phyloP scores from a whole-genome alignment of 2,113 vertebrate species.

The Silurus asotus region DNA sequence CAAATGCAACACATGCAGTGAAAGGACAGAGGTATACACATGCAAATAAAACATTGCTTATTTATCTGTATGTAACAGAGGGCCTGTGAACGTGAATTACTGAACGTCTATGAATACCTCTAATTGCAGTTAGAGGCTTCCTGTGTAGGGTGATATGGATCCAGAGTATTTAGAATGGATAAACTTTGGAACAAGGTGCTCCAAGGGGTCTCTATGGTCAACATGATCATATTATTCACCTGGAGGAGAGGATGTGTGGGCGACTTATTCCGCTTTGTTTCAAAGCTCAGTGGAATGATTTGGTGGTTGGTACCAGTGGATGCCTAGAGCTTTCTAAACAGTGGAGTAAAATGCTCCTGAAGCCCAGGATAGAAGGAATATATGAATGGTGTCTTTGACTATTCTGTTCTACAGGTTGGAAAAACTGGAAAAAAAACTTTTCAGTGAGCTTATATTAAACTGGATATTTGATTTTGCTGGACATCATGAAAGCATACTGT shows the following conservation, averaged over 20 bases:
- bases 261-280: constrained; percentile 18
- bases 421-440: constrained; percentile 16
- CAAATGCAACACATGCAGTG: constrained; percentile 95
- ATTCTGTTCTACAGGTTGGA: constrained; percentile 49
- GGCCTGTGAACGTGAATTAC: constrained; percentile 16
- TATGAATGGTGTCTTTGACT: constrained; percentile 27
- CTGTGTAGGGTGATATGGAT: not conserved
- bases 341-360: constrained; percentile 7
- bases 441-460: constrained; percentile 42
- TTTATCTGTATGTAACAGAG: constrained; percentile 40
- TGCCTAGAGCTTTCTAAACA: constrained; percentile 56
- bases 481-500: constrained; percentile 49
- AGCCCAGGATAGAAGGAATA: constrained; percentile 18
- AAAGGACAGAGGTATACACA: constrained; percentile 92
- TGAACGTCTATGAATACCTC: not conserved
- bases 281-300: constrained; percentile 32
- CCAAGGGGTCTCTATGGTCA: constrained; percentile 3
- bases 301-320: constrained; percentile 59
- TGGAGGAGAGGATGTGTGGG: constrained; percentile 30
- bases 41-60: constrained; percentile 82
- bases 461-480: constrained; percentile 51
- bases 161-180: constrained; percentile 26
- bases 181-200: constrained; percentile 34
- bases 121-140: not conserved
- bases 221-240: constrained; percentile 19